Evolutionary conservation across 2,888 invertebrate genomes (phyloP), one percentile per base, ranked within the genome.

Genomic region (Agelastica alni): DNA sequence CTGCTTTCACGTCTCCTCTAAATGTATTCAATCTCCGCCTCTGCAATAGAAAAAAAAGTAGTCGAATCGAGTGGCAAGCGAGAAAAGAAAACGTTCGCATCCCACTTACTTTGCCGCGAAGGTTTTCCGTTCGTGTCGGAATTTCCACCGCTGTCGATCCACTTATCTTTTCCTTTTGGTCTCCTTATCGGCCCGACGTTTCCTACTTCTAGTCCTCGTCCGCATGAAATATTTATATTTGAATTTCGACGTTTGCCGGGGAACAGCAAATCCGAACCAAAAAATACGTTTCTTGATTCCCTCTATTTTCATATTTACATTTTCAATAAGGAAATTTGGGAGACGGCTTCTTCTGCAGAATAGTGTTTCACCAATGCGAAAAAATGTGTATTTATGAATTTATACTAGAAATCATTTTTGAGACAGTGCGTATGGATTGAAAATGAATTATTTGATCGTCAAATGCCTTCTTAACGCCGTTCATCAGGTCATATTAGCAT

Each of bases 91-190:
- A 64, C 63, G 66, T 66, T 69, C 69, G 66, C 68, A 69, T 70
- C 9, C 67, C 65, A 68, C 66, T 70, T 66, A 64, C 64, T 67
- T 67, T 62, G 68, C 69, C 69, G 61, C 66, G 55, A 59, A 63
- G 59, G 56, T 56, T 59, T 59, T 51, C 37, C 51, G 48, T 54
- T 58, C 56, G 63, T 58, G 60, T 52, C 45, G 55, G 55, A 59
- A 59, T 63, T 63, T 62, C 32, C 62, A 53, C 56, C 59, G 56
- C 56, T 55, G 58, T 58, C 63, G 59, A 59, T 65, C 59, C 61
- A 60, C 62, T 59, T 59, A 60, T 58, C 53, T 60, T 58, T 51
- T 41, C 53, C 36, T 43, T 55, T 57, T 46, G 53, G 46, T 55
- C 20, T 58, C 61, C 60, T 60, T 59, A 64, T 57, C 52, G 60